Evolutionary conservation across 2,113 vertebrate genomes (phyloP).

Genomic region (Crocuta crocuta): DNA sequence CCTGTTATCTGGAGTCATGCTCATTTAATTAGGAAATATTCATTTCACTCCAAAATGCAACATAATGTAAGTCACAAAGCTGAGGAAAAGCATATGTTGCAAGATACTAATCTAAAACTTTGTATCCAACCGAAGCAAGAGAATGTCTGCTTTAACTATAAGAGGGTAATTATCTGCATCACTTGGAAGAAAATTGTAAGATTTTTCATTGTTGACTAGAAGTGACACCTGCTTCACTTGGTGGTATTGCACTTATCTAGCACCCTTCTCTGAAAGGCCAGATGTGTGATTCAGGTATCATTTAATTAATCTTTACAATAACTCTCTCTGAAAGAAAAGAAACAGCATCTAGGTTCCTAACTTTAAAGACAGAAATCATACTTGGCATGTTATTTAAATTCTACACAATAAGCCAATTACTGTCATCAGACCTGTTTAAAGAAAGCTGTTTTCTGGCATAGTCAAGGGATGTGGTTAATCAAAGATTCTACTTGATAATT

Average conservation of each 20-base stretch:
- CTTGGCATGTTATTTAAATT: constrained; percentile 46
- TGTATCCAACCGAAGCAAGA: neutral
- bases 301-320: constrained; percentile 72
- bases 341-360: neutral
- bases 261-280: constrained; percentile 17
- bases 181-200: constrained; percentile 4
- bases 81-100: neutral
- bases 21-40: constrained; percentile 37
- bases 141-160: neutral
- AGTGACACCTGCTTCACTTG: neutral
- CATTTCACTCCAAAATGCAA: constrained; percentile 31
- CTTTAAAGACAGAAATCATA: constrained; percentile 53
- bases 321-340: constrained; percentile 46
- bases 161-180: neutral
- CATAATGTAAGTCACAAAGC: neutral
- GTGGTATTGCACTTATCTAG: constrained; percentile 35
- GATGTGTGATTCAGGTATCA: constrained; percentile 36
- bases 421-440: constrained; percentile 37
- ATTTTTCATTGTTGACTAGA: constrained; percentile 30
- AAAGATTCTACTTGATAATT: constrained; percentile 61
- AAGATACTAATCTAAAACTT: neutral
- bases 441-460: constrained; percentile 52
- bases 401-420: constrained; percentile 52
- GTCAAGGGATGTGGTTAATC: constrained; percentile 52
- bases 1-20: neutral